These are phyloP conservation scores for Ips nitidus DNA, from an alignment of 1,140 invertebrate species.

Conservation along the genomic window DNA sequence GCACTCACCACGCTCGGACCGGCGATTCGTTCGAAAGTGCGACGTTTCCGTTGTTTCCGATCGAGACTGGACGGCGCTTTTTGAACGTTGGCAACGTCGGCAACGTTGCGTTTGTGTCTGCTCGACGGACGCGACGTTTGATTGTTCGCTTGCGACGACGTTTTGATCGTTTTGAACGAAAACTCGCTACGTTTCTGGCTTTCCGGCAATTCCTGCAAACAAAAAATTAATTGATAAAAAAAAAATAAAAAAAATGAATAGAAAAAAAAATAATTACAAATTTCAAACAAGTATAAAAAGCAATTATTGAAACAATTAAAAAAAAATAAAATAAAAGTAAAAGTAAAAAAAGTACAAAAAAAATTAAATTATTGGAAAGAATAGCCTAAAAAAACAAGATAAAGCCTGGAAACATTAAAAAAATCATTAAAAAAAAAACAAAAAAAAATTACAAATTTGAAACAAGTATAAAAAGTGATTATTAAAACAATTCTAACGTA, in stretches of 20 bases:
- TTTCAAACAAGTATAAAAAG: too few species aligned
- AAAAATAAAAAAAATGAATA: neutral
- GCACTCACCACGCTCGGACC: slow-evolving; percentile 58
- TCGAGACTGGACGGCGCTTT: slow-evolving; percentile 39
- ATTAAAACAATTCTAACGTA: too few species aligned
- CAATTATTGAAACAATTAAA: too few species aligned
- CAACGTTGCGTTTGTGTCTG: slow-evolving; percentile 43
- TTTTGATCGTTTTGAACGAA: slow-evolving; percentile 39
- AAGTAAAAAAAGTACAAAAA: too few species aligned
- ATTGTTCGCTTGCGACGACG: slow-evolving; percentile 16
- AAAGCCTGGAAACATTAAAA: too few species aligned
- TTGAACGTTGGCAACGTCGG: slow-evolving; percentile 31
- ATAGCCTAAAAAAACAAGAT: too few species aligned
- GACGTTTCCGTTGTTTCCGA: slow-evolving; percentile 56
- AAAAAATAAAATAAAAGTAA: too few species aligned
- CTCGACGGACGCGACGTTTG: slow-evolving; percentile 39
- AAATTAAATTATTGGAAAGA: too few species aligned
- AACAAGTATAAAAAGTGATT: too few species aligned
- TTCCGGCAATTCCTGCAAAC: slow-evolving; percentile 47
- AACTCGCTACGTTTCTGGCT: slow-evolving; percentile 39
- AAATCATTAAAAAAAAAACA: too few species aligned
- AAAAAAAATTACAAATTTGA: too few species aligned
- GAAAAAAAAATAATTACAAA: too few species aligned
- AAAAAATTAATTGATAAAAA: neutral
- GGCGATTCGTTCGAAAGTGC: slow-evolving; percentile 56